Conservation (phyloP, 1,140 invertebrate species). For the Forficula auricularia region DNA sequence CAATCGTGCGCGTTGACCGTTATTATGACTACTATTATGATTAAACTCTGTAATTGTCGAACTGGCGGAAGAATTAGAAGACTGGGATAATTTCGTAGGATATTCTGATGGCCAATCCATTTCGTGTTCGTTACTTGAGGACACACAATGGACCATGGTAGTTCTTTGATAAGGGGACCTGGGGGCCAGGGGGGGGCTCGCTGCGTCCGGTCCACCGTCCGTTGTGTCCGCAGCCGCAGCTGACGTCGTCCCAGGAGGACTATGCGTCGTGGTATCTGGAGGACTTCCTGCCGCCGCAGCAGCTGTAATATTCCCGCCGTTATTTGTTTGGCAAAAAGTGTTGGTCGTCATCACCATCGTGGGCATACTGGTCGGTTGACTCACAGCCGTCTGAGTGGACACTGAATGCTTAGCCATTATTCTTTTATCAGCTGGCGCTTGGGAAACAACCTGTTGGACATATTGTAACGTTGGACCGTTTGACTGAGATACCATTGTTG, state of each 20-base stretch:
- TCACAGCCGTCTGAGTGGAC: conserved; percentile 51
- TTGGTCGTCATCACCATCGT: conserved; percentile 32
- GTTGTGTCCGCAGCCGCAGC: conserved; percentile 23
- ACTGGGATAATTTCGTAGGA: too few relatives aligned
- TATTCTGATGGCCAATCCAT: neutral
- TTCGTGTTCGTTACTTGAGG: conserved; percentile 43
- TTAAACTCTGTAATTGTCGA: too few relatives aligned
- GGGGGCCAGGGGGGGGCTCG: too few relatives aligned
- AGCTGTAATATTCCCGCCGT: too few relatives aligned
- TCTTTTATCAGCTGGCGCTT: conserved; percentile 6
- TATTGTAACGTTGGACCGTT: neutral
- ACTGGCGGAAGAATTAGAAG: too few relatives aligned
- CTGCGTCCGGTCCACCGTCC: neutral
- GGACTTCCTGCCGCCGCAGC: conserved; percentile 30
- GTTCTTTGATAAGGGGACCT: neutral
- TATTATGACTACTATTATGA: too few relatives aligned
- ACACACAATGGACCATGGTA: conserved; percentile 71
- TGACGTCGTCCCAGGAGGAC: conserved; percentile 27
- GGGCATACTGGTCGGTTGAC: conserved; percentile 23
- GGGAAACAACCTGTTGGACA: too few relatives aligned
- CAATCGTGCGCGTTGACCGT: too few relatives aligned
- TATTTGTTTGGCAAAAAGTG: conserved; percentile 32
- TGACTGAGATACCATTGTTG: conserved; percentile 41
- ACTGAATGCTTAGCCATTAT: conserved; percentile 36
- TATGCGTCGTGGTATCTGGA: conserved; percentile 64